Evolutionary conservation across 2,888 invertebrate species (phyloP).

Genomic region (Volucella zonaria): DNA sequence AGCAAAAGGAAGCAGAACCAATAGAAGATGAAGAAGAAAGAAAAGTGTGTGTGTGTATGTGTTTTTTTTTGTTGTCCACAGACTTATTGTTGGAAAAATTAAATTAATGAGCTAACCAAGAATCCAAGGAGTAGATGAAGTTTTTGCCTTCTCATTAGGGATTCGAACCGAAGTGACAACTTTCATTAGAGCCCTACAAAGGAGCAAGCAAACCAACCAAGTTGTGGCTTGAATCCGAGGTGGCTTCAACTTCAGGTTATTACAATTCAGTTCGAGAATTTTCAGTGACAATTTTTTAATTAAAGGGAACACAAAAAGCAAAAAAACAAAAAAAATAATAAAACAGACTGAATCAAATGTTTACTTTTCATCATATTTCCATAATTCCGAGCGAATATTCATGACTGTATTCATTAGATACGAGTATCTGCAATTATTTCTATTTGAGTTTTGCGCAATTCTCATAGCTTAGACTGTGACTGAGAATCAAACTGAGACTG

Average conservation of each 20-base stretch:
- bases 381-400: conserved; percentile 61
- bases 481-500: no score
- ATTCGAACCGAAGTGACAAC: conserved; percentile 50
- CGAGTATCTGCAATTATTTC: no score
- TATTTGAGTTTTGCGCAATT: no score
- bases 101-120: conserved; percentile 67
- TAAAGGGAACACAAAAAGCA: conserved; percentile 27
- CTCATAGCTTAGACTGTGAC: background rate
- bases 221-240: background rate
- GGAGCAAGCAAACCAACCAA: background rate
- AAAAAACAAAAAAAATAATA: background rate
- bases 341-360: background rate
- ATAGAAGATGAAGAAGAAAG: background rate
- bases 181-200: conserved; percentile 31
- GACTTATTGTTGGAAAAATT: conserved; percentile 65
- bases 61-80: conserved; percentile 31
- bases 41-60: conserved; percentile 31
- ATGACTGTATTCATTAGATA: conserved; percentile 23
- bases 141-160: conserved; percentile 42
- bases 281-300: conserved; percentile 59
- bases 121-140: conserved; percentile 41
- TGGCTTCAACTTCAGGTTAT: conserved; percentile 21
- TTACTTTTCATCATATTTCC: conserved; percentile 24
- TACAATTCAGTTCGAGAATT: conserved; percentile 56
- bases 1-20: background rate